Evolutionary conservation across 2,888 invertebrate genomes (phyloP), one percentile per base, ranked within the genome.

Genomic region (Cotesia congregata): DNA sequence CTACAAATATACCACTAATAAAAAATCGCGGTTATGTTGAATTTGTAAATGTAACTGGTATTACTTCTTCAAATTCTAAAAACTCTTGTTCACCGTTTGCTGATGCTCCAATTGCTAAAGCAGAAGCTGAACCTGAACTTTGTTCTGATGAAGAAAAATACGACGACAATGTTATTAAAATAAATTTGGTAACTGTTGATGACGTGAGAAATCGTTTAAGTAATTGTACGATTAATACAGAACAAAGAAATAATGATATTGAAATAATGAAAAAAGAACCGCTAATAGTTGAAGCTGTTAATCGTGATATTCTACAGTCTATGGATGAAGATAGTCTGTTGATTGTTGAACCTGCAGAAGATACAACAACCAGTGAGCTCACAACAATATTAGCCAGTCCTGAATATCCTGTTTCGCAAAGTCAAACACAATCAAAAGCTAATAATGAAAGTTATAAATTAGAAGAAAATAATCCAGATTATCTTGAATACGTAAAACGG

Each of bases 21-120:
- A 91, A 91, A 78, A 94, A 94, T 87, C 91, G 93, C 30, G 94
- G 94, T 0, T 94, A 94, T 83, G 91, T 94, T 67, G 92, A 94
- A 83, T 93, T 94, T 83, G 93, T 93, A 6, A 93, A 92, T 81
- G 90, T 90, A 5, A 17, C 72, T 15, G 86, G 81, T 62, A 73
- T 81, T 5, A 71, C 80, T 5, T 61, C 80, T 7, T 81, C 82
- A 3, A 74, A 79, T 5, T 59, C 77, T 12, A 67, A 64, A 15
- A 62, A 67, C 60, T 72, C 20, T 38, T 12, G 30, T 30, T 30
- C 59, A 20, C 6, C 5, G 15, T 72, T 77, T 30, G 60, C 70
- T 6, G 84, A 83, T 30, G 88, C 88, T 6, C 87, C 89, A 0
- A 89, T 89, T 9, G 89, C 88, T 2, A 83, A 81, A 20, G 82